Evolutionary conservation across 2,797 vertebrate genomes (phyloP), one percentile per base, ranked within the genome.

Genomic region (Falco rusticolus): DNA sequence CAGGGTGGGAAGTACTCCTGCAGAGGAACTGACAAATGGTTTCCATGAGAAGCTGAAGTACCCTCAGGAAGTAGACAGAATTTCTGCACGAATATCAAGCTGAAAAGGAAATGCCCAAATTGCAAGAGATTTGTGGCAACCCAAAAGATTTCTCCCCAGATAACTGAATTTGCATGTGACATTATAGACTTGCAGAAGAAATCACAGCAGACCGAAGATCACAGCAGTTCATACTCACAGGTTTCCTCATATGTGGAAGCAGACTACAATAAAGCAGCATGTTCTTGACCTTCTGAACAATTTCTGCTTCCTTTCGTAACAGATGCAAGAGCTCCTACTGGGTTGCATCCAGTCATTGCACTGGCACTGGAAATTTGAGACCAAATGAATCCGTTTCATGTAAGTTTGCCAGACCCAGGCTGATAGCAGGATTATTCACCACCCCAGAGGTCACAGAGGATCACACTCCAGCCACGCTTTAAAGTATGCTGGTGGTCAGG

Each of bases 1-100:
- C 48, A 66, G 83, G 72, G 57, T 77, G 54, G 92, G 76, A 95
- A 60, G 59, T 75, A 60, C 68, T 89, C 77, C 65, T 89, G 87
- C 48, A 78, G 86, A 96, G 57, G 45, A 86, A 59, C 76, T 89
- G 56, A 92, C 45, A 94, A 93, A 70, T 50, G 85, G 72, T 88
- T 97, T 94, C 90, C 84, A 92, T 54, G 79, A 90, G 83, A 84
- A 93, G 81, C 12, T 96, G 57, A 97, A 95, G 81, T 47, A 63
- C 17, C 45, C 83, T 96, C 66, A 95, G 82, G 91, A 94, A 88
- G 81, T 13, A 56, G 66, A 94, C 60, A 90, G 94, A 95, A 91
- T 94, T 94, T 87, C 91, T 93, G 77, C 84, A 77, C 1, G 7
- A 85, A 91, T 71, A 94, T 50, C n/a, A 63, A 78, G 19, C 20